A percentile compares a stretch with the other conserved stretches of the same genome.
phyloP scores from a whole-genome alignment of 2,797 vertebrate species.

The Hydrophis major region DNA sequence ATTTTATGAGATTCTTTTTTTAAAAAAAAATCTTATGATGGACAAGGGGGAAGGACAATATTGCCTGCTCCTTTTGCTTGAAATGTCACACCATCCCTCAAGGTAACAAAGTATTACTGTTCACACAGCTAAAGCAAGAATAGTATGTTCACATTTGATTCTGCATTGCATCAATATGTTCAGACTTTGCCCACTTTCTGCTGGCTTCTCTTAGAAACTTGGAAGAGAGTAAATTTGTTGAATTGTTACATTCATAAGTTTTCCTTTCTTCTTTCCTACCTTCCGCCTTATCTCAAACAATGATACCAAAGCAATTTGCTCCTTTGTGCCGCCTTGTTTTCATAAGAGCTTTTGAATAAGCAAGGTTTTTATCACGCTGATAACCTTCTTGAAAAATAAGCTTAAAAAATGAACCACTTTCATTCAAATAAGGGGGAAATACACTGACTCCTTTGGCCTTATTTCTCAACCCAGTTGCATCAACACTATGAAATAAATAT shows the following conservation, averaged over 20 bases:
- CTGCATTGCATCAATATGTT: neutral
- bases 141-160: neutral
- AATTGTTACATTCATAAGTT: neutral
- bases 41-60: neutral
- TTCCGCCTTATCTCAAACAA: neutral
- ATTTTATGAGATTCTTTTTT: neutral
- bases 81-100: neutral
- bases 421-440: neutral
- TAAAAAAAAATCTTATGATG: neutral
- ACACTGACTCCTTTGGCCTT: neutral
- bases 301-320: neutral
- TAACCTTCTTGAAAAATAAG: neutral
- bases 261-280: neutral
- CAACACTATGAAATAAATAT: neutral
- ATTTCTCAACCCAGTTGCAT: neutral
- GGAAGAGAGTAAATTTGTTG: neutral
- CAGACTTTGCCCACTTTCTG: neutral
- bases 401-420: neutral
- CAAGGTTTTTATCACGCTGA: neutral
- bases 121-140: neutral
- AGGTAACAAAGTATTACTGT: neutral
- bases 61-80: neutral
- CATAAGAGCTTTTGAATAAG: neutral
- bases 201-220: neutral
- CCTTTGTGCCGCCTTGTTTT: neutral